Conservation (phyloP, 1,140 invertebrate species). For the Zaprionus camerounensis region DNA sequence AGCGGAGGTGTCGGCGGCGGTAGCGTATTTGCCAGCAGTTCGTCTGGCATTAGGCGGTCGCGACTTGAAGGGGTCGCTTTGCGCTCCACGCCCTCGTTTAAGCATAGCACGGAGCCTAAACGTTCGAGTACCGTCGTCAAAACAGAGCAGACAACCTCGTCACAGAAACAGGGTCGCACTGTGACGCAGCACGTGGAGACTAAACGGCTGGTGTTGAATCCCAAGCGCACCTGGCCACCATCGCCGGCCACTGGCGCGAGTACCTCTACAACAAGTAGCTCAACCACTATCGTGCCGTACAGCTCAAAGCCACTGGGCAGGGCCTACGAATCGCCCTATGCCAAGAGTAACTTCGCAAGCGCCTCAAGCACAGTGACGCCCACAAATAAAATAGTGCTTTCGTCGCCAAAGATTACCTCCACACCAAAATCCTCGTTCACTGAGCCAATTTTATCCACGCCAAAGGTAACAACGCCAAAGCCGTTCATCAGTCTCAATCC, state of each 20-base stretch:
- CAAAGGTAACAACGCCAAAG: neutral
- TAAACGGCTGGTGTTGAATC: slow-evolving; percentile 56
- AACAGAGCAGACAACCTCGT: slow-evolving; percentile 65
- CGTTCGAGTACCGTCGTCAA: slow-evolving; percentile 65
- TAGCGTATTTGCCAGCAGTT: neutral
- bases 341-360: neutral
- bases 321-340: slow-evolving; percentile 45
- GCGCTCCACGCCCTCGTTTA: slow-evolving; percentile 62
- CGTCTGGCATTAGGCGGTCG: slow-evolving; percentile 26
- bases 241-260: neutral
- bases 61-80: slow-evolving; percentile 57
- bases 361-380: slow-evolving; percentile 1
- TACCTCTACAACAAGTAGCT: slow-evolving; percentile 16
- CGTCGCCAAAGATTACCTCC: slow-evolving; percentile 1
- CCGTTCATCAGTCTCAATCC: slow-evolving; percentile 43
- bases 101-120: slow-evolving; percentile 46
- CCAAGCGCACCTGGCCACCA: slow-evolving; percentile 32
- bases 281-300: slow-evolving; percentile 5
- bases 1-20: neutral
- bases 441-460: slow-evolving; percentile 1
- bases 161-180: slow-evolving; percentile 67
- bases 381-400: slow-evolving; percentile 1
- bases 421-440: neutral
- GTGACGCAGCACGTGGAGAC: slow-evolving; percentile 68
- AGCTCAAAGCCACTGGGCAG: slow-evolving; percentile 39